These are phyloP conservation scores for Lamellibrachia satsuma DNA, from an alignment of 2,888 invertebrate genomes.

Conservation along the genomic window DNA sequence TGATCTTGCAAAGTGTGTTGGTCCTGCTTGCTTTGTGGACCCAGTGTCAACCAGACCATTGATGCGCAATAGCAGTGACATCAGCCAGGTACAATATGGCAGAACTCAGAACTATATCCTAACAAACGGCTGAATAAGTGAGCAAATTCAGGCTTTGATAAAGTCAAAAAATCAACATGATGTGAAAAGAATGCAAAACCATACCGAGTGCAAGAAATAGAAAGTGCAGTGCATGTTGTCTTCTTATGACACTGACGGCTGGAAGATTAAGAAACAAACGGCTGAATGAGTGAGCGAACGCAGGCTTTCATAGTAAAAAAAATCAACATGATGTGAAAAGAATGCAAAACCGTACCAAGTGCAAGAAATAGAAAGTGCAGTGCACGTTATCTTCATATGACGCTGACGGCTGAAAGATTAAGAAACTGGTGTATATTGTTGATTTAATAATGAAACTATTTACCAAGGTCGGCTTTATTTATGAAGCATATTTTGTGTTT, in stretches of 20 bases:
- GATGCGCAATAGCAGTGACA: neutral
- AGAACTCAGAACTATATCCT: neutral
- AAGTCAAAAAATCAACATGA: neutral
- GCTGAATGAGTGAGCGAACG: neutral
- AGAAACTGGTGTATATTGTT: neutral
- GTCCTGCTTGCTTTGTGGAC: neutral
- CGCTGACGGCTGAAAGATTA: neutral
- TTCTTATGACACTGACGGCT: no score
- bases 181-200: neutral
- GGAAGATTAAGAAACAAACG: neutral
- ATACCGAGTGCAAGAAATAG: neutral
- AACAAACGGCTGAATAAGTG: neutral
- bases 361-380: neutral
- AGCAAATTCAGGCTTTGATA: neutral
- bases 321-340: neutral
- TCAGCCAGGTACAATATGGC: neutral
- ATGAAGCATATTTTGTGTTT: conserved; percentile 3
- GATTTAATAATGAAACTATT: neutral
- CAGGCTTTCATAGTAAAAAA: neutral
- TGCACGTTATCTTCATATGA: neutral
- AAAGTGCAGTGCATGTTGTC: neutral
- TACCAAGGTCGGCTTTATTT: neutral
- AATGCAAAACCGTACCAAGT: neutral
- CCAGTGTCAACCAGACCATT: neutral
- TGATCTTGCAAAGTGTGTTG: neutral